Conservation (phyloP, 2,797 vertebrate species). For the Rhynchonycteris naso region DNA sequence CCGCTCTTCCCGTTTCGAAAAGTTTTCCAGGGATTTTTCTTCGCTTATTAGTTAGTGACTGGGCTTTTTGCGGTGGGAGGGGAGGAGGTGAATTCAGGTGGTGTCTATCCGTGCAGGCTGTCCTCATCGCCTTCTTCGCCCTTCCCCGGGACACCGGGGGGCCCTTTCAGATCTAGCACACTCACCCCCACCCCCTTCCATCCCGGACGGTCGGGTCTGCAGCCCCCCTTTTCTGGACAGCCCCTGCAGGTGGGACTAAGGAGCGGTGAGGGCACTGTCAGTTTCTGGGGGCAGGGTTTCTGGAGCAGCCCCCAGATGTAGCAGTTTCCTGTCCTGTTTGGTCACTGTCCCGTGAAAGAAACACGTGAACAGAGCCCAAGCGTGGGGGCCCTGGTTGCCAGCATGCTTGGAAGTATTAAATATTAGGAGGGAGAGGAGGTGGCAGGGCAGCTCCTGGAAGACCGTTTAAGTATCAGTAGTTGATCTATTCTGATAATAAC, state of each 20-base stretch:
- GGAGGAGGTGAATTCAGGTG: constrained; percentile 61
- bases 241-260: constrained; percentile 13
- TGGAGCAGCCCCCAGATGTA: constrained; percentile 49
- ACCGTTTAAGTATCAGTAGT: background rate
- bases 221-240: background rate
- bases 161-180: background rate
- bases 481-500: background rate
- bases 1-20: constrained; percentile 71
- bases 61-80: constrained; percentile 59
- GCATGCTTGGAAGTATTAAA: background rate
- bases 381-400: constrained; percentile 25
- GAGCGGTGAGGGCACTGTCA: constrained; percentile 49
- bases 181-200: background rate
- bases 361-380: background rate
- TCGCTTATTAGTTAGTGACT: constrained; percentile 41
- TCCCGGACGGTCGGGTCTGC: background rate
- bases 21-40: constrained; percentile 70
- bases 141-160: background rate
- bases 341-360: constrained; percentile 27
- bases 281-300: constrained; percentile 36
- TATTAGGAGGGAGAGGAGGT: background rate
- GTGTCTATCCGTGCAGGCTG: background rate
- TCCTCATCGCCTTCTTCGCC: background rate
- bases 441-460: constrained; percentile 51
- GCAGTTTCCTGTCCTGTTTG: constrained; percentile 43